Evolutionary conservation across 2,888 invertebrate genomes (phyloP).

Genomic region (Shargacucullia verbasci): DNA sequence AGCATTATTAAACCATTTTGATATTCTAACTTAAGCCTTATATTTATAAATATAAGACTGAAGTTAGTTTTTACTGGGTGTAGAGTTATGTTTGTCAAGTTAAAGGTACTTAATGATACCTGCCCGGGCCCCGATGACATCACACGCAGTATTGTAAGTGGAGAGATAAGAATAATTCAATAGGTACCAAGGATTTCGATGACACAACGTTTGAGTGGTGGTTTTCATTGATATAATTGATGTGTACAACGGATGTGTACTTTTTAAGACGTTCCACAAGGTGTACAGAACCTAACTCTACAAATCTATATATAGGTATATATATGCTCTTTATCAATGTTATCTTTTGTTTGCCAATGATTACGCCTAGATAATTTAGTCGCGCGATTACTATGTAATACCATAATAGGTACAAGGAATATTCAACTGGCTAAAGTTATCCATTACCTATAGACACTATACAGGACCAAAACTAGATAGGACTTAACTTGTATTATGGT

Average conservation of each 20-base stretch:
- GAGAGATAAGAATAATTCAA: slow-evolving; percentile 76
- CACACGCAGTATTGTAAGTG: slow-evolving; percentile 77
- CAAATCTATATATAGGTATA: no score
- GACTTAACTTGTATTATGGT: no score
- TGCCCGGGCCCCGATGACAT: slow-evolving; percentile 75
- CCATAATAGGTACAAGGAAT: no score
- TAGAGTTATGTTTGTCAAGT: slow-evolving; percentile 52
- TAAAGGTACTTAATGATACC: slow-evolving; percentile 79
- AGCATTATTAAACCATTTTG: slow-evolving; percentile 2
- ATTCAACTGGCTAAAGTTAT: no score
- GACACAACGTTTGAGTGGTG: slow-evolving; percentile 67
- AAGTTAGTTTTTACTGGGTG: slow-evolving; percentile 1
- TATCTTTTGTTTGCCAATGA: no score
- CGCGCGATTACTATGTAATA: no score
- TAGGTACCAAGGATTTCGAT: slow-evolving; percentile 71
- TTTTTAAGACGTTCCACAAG: slow-evolving; percentile 22
- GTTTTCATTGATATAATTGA: slow-evolving; percentile 58
- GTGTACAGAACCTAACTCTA: no score
- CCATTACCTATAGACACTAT: no score
- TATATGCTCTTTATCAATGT: no score
- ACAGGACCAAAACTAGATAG: no score
- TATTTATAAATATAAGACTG: not conserved
- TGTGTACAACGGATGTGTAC: slow-evolving; percentile 42
- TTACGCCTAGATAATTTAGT: no score
- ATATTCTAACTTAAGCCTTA: slow-evolving; percentile 47